Percentiles rank a stretch among this genome's conserved stretches.
Evolutionary conservation across 2,797 vertebrate genomes (phyloP).

Genomic region (Nothura maculosa): DNA sequence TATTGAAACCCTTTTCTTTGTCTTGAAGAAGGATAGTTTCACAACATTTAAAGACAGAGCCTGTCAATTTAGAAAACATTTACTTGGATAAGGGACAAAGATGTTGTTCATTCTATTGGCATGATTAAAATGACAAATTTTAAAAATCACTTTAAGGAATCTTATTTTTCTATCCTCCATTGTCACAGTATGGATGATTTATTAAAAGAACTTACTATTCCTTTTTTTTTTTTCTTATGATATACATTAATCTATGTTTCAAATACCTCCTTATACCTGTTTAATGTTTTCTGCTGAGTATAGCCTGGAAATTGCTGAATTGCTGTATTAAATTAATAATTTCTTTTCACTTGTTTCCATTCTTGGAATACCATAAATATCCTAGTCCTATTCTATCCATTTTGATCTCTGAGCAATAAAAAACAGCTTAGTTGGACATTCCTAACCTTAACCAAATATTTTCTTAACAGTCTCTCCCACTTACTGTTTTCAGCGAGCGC

Average conservation of each 20-base stretch:
- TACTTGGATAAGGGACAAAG: not conserved
- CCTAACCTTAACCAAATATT: conserved; percentile 51
- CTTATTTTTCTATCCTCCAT: not conserved
- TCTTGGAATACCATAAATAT: conserved; percentile 43
- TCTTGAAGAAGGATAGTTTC: not conserved
- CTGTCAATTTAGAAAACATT: not conserved
- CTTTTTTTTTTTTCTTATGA: not conserved
- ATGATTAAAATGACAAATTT: not conserved
- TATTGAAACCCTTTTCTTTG: not conserved
- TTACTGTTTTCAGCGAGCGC: conserved; percentile 19
- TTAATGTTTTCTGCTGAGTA: not conserved
- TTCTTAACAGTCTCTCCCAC: conserved; percentile 2
- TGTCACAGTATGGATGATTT: not conserved
- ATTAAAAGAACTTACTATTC: not conserved
- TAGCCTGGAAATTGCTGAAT: conserved; percentile 3
- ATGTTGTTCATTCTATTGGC: not conserved
- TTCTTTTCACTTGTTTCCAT: conserved; percentile 53
- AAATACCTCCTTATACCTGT: not conserved
- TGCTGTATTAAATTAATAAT: conserved; percentile 40
- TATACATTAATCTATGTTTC: not conserved
- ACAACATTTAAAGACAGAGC: not conserved
- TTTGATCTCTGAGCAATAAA: conserved; percentile 58
- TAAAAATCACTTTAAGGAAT: not conserved
- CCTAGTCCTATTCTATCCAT: conserved; percentile 7
- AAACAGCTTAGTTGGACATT: conserved; percentile 47